Conservation (phyloP, 2,113 vertebrate species). For the Xyliphius kryptos region DNA sequence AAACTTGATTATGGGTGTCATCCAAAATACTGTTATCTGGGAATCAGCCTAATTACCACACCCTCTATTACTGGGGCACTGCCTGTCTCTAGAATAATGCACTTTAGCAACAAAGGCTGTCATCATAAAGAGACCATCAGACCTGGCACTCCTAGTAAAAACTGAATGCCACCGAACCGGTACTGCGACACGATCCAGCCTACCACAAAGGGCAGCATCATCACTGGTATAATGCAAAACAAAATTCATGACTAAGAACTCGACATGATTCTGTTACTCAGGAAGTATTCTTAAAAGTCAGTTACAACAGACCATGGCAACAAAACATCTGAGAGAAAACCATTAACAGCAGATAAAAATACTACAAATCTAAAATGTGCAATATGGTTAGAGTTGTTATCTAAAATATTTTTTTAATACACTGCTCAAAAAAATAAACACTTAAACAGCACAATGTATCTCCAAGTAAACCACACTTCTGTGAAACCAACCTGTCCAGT, state of each 20-base stretch:
- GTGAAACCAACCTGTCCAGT: too few species aligned
- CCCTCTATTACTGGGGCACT: slow-evolving; percentile 1
- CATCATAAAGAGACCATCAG: slow-evolving; percentile 26
- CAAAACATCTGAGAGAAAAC: too few species aligned
- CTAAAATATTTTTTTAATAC: too few species aligned
- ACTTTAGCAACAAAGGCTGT: slow-evolving; percentile 27
- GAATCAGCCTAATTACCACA: slow-evolving; percentile 29
- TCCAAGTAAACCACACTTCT: too few species aligned
- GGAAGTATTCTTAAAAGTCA: too few species aligned
- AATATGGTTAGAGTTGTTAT: too few species aligned
- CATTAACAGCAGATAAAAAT: too few species aligned
- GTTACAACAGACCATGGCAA: too few species aligned
- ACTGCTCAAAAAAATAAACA: too few species aligned
- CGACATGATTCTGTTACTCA: too few species aligned
- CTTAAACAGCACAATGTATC: too few species aligned
- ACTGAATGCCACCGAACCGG: slow-evolving; percentile 40
- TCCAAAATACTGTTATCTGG: slow-evolving; percentile 21
- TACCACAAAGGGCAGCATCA: background rate
- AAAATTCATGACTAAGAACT: background rate
- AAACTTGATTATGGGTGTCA: slow-evolving; percentile 7
- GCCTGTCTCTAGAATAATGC: slow-evolving; percentile 7
- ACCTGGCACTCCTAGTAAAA: slow-evolving; percentile 32
- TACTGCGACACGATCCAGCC: slow-evolving; percentile 2
- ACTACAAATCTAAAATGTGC: too few species aligned
- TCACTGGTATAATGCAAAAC: background rate